Percentiles rank a stretch among this genome's conserved stretches.
Conservation (phyloP, 2,888 invertebrate species). For the Andrena flavipes region DNA sequence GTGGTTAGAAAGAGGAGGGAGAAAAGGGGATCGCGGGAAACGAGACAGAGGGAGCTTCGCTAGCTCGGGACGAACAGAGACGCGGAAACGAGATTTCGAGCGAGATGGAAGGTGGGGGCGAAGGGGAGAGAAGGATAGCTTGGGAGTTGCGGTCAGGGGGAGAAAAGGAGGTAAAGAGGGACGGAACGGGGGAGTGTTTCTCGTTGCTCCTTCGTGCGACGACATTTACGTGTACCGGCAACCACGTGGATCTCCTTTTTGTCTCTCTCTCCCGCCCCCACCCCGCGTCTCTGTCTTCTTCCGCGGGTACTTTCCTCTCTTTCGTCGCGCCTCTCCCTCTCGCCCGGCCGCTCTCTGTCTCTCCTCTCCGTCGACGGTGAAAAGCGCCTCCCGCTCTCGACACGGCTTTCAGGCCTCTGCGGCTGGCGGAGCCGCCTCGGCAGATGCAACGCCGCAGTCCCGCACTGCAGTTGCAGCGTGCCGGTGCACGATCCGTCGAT, state of each 20-base stretch:
- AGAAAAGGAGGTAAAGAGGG: constrained; percentile 42
- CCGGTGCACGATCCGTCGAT: constrained; percentile 58
- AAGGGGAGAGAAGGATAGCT: constrained; percentile 13
- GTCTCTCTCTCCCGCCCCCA: constrained; percentile 36
- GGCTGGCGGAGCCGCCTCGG: constrained; percentile 71
- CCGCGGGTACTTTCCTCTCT: constrained; percentile 22
- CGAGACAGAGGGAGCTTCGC: background rate
- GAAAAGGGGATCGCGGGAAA: background rate
- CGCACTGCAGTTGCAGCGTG: constrained; percentile 79
- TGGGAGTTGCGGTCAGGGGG: constrained; percentile 32
- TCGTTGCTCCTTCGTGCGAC: constrained; percentile 44
- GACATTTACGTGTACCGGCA: constrained; percentile 69
- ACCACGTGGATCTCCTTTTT: constrained; percentile 72
- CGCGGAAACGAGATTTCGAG: background rate
- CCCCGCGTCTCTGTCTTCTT: constrained; percentile 30
- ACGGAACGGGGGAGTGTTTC: constrained; percentile 46
- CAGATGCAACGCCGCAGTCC: constrained; percentile 79
- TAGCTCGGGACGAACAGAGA: background rate
- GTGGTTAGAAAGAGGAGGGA: background rate
- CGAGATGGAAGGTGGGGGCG: background rate
- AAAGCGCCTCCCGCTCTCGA: constrained; percentile 57
- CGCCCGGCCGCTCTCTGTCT: constrained; percentile 14
- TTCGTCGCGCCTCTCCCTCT: constrained; percentile 24
- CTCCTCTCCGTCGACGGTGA: constrained; percentile 46
- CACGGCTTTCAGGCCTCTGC: constrained; percentile 68